Evolutionary conservation across 2,888 invertebrate species (phyloP).

Genomic region (Melanargia galathea): DNA sequence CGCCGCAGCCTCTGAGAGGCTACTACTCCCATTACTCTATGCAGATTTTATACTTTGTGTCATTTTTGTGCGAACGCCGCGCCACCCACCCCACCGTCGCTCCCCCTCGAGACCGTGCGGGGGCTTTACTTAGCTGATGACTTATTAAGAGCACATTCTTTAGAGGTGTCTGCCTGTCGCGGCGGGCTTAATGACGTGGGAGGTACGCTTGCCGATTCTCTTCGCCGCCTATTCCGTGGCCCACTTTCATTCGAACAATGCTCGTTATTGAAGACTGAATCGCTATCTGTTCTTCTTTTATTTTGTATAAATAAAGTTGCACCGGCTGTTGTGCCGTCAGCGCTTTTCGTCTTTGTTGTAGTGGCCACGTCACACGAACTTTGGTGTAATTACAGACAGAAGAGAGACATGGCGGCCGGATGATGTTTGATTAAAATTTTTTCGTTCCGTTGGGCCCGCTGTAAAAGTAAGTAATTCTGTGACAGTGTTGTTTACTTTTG

Average conservation of each 20-base stretch:
- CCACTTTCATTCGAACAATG: conserved; percentile 57
- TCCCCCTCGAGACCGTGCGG: conserved; percentile 47
- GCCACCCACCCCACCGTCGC: conserved; percentile 40
- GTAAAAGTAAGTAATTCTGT: conserved; percentile 35
- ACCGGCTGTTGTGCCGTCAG: conserved; percentile 25
- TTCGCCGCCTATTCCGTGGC: conserved; percentile 54
- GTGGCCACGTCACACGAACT: conserved; percentile 39
- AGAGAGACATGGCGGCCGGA: conserved; percentile 34
- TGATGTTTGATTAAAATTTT: conserved; percentile 42
- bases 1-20: conserved; percentile 68
- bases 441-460: conserved; percentile 30
- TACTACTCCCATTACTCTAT: conserved; percentile 74
- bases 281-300: conserved; percentile 35
- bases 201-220: conserved; percentile 61
- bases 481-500: conserved; percentile 26
- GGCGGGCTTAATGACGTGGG: conserved; percentile 77
- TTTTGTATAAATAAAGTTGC: conserved; percentile 36
- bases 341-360: conserved; percentile 37
- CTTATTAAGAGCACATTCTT: conserved; percentile 82
- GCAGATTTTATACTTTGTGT: conserved; percentile 80
- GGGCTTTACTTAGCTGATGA: conserved; percentile 79
- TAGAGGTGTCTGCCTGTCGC: conserved; percentile 79
- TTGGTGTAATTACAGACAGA: conserved; percentile 41
- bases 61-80: conserved; percentile 74
- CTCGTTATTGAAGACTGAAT: conserved; percentile 38